Conservation (phyloP, 1,140 invertebrate genomes). For the Heterodera carotae region DNA sequence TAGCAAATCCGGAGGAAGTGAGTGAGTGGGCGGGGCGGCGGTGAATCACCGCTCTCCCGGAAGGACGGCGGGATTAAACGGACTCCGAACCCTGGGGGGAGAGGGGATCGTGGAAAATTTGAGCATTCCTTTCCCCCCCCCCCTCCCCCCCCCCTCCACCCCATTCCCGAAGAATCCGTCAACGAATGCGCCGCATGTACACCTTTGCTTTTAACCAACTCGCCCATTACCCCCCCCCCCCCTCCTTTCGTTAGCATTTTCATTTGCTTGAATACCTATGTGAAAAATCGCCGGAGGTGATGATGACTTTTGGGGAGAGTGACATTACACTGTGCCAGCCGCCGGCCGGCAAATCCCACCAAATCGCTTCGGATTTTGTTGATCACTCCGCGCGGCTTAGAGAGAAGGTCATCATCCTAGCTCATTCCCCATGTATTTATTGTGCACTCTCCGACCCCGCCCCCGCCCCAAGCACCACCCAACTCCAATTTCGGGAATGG, state of each 20-base stretch:
- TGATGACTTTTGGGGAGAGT: not conserved
- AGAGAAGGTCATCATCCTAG: not conserved
- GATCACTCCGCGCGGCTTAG: not conserved
- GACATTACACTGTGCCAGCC: not conserved
- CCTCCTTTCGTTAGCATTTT: not conserved
- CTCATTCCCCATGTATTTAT: not conserved
- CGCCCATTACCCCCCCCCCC: not conserved
- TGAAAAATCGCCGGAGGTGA: not conserved
- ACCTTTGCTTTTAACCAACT: not conserved
- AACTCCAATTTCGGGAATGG: slow-evolving; percentile 5
- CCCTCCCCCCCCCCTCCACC: too few relatives aligned
- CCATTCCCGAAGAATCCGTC: not conserved
- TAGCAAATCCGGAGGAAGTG: not conserved
- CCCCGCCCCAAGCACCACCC: not conserved
- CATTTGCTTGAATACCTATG: not conserved
- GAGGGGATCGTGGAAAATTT: not conserved
- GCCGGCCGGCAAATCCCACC: not conserved
- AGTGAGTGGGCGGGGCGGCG: not conserved
- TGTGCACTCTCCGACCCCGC: too few relatives aligned
- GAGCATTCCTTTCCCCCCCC: not conserved
- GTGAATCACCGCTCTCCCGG: not conserved
- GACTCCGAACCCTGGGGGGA: not conserved
- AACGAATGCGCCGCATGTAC: not conserved
- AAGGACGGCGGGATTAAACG: not conserved
- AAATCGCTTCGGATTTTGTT: not conserved